Evolutionary conservation across 2,888 invertebrate species (phyloP), one percentile per base, ranked within the genome.

Genomic region (Cephus spinipes): DNA sequence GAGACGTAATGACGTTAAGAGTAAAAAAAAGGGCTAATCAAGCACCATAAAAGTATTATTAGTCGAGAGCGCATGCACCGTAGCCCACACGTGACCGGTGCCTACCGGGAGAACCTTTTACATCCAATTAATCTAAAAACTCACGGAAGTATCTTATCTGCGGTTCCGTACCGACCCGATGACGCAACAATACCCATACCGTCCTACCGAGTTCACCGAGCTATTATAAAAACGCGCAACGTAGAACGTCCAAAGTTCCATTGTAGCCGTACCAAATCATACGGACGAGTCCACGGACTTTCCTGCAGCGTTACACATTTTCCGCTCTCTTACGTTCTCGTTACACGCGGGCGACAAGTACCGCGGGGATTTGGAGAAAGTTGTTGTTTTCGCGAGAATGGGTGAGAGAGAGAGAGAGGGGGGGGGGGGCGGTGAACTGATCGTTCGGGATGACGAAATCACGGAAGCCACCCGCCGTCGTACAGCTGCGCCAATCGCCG

Each of bases 381-480:
- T 88, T 86, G 88, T 87, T 85, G 84, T 84, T 55, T 15, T 55
- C 55, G 40, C 40, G 55, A 23, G 15, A 31, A 11, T 2, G 1
- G 31, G 23, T 0, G 15, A 32, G 31, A 23, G 32, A 4, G 3
- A 1, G 3, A 1, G 32, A 0, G 0, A 0, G 3, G 4, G 11
- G 69, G 23, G 80, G 80, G 81, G 84, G 86, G 76, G 74, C 71
- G 69, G 55, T 12, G 35, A 12, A 35, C 68, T 84, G 86, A 85
- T 87, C 87, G 87, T 87, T 87, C 87, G 84, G 81, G 82, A 82
- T 88, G 88, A 87, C 83, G 88, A 88, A 88, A 88, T 87, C 86
- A 82, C 87, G 88, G 88, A 88, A 88, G 88, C 86, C 82, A 83
- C 77, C 81, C 79, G 78, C 23, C 55, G 23, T 55, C 55, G 55